Conservation (phyloP, 1,140 invertebrate species). For the Calycopis cecrops region DNA sequence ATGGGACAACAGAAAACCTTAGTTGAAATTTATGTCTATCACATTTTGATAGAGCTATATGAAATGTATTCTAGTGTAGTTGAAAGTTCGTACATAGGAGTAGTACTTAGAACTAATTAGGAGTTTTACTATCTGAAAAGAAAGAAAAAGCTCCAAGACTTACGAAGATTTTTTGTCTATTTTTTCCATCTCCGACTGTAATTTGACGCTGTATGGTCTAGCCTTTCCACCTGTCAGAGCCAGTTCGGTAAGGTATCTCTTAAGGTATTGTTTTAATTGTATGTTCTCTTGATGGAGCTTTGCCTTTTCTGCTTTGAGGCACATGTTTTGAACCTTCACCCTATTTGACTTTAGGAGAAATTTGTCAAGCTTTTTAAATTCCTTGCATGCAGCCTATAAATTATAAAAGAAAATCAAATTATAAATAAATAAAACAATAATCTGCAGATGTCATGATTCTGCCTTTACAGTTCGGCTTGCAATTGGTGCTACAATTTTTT, state of each 20-base stretch:
- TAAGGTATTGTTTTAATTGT: conserved; percentile 67
- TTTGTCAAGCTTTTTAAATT: conserved; percentile 65
- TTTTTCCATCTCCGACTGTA: conserved; percentile 43
- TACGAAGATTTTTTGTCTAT: conserved; percentile 22
- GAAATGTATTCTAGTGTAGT: no score
- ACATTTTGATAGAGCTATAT: no score
- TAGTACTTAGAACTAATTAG: no score
- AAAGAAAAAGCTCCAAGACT: not conserved
- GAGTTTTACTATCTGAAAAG: no score
- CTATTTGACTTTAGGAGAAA: conserved; percentile 66
- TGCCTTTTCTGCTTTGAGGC: conserved; percentile 54
- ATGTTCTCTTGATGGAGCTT: conserved; percentile 62
- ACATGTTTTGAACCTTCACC: conserved; percentile 58
- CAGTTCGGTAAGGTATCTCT: conserved; percentile 63
- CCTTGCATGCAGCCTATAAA: conserved; percentile 57
- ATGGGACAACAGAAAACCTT: no score
- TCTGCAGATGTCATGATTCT: no score
- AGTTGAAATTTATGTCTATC: not conserved
- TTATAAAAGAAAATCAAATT: conserved; percentile 15
- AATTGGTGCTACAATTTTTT: no score
- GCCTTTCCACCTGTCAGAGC: conserved; percentile 54
- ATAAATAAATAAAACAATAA: no score
- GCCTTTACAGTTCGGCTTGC: no score
- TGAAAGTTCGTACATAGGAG: no score
- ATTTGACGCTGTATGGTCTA: conserved; percentile 51